A percentile compares a stretch with the other conserved stretches of the same genome.
Conservation (phyloP, 1,140 invertebrate species). For the Pseudomyrmex gracilis region DNA sequence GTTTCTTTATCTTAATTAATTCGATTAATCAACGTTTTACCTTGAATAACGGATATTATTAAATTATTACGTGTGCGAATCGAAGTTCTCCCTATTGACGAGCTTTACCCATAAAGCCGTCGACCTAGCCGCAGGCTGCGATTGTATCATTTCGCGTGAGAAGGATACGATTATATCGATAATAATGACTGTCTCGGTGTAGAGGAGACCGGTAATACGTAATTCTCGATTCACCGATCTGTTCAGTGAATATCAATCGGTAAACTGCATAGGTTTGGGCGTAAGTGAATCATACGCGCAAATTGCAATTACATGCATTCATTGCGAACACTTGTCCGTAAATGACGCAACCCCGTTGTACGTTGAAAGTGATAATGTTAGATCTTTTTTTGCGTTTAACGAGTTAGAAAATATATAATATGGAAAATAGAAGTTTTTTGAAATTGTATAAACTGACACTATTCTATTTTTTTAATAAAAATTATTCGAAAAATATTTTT, state of each 20-base stretch:
- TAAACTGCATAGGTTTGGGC: conserved; percentile 10
- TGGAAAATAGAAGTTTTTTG: not conserved
- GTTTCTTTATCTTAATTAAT: conserved; percentile 3
- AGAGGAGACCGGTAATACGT: conserved; percentile 43
- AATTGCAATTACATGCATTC: conserved; percentile 47
- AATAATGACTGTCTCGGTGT: conserved; percentile 38
- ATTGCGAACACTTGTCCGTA: not conserved
- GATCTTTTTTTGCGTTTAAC: conserved; percentile 9
- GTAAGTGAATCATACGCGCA: conserved; percentile 46
- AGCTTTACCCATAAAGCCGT: conserved; percentile 1
- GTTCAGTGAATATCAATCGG: conserved; percentile 40
- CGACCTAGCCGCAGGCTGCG: conserved; percentile 50
- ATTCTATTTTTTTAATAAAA: not conserved
- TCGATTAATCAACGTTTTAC: conserved; percentile 5
- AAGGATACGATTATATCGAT: conserved; percentile 51
- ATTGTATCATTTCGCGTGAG: conserved; percentile 51
- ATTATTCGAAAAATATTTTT: not conserved
- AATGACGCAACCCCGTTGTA: conserved; percentile 47
- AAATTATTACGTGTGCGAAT: conserved; percentile 25
- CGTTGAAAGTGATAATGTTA: conserved; percentile 17
- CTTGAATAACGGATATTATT: conserved; percentile 36
- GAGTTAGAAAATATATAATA: too few relatives aligned
- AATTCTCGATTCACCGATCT: conserved; percentile 58
- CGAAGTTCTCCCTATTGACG: conserved; percentile 23
- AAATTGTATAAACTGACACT: not conserved